Base-by-base conservation (phyloP, 2,113 vertebrate genomes). In the Promerops cafer region DNA sequence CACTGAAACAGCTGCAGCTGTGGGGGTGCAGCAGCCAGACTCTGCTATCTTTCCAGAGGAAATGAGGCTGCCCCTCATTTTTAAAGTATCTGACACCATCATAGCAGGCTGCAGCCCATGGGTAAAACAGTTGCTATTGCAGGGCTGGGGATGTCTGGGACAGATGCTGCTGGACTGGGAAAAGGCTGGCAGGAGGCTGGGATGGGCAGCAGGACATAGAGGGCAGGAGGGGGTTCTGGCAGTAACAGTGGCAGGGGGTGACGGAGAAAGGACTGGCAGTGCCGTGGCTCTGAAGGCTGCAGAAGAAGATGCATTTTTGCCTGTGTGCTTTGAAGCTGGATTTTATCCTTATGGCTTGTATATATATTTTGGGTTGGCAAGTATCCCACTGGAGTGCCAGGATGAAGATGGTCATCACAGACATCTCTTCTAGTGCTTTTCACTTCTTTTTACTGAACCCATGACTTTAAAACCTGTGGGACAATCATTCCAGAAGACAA, bases 271-370 rank as follows among this genome's bases (percentile, higher is more conserved):
- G 23, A 47, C 42, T 13, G 5, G 52, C 61, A 83, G 44, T 75
- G 44, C 50, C 12, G 1, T 4, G 1, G 13, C 23, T 69, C 65
- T 0, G 0, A 70, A n/a, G 44, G 30, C 61, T 83, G 53, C 33
- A 50, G 57, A 60, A 49, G 52, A 79, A 63, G 18, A 28, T 42
- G 42, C n/a, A 2, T 52, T 75, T 82, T 39, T 54, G 33, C 75
- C 65, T 39, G 10, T 1, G 1, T 47, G 2, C 56, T 83, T 54
- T 72, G 61, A 68, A 56, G 63, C 2, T 82, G 57, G 31, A 47
- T 70, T 91, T 86, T 87, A 61, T 74, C 77, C 42, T 60, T 54
- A 11, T 16, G 11, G 35, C 60, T 72, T 69, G 8, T n/a, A 4
- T 9, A 19, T 14, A 57, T 8, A 4, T 77, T 69, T 59, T 8